A percentile compares a stretch with the other conserved stretches of the same genome.
phyloP scores from a whole-genome alignment of 2,888 invertebrate genomes.

The Catocala nupta region DNA sequence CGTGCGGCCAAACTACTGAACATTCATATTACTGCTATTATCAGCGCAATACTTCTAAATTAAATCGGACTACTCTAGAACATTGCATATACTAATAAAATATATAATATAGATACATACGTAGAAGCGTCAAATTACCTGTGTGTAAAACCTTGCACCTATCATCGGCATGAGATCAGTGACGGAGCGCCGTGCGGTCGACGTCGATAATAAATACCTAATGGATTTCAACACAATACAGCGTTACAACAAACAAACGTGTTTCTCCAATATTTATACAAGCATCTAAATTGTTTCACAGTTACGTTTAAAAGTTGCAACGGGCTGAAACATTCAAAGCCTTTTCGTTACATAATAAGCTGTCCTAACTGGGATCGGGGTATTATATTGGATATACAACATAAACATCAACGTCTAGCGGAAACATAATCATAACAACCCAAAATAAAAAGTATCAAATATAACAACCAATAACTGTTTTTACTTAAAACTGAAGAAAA shows the following conservation, averaged over 20 bases:
- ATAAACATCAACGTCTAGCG: slow-evolving; percentile 30
- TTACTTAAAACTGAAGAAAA: slow-evolving; percentile 27
- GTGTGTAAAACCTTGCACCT: slow-evolving; percentile 98
- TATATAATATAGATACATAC: neutral
- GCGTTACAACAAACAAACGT: slow-evolving; percentile 29
- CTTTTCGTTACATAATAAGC: slow-evolving; percentile 24
- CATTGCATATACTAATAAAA: too few species aligned
- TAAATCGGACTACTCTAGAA: too few species aligned
- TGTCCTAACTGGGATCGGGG: slow-evolving; percentile 20
- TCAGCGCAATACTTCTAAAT: too few species aligned
- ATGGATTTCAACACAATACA: slow-evolving; percentile 45
- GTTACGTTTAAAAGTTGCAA: slow-evolving; percentile 20
- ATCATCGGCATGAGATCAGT: slow-evolving; percentile 99
- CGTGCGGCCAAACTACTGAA: neutral
- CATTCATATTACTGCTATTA: too few species aligned
- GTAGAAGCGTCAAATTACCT: slow-evolving; percentile 85
- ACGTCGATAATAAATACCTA: slow-evolving; percentile 92
- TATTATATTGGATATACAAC: slow-evolving; percentile 12
- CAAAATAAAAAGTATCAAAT: slow-evolving; percentile 20
- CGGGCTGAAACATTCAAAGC: slow-evolving; percentile 39
- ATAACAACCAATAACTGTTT: slow-evolving; percentile 31
- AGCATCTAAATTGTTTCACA: slow-evolving; percentile 18
- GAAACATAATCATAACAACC: slow-evolving; percentile 15
- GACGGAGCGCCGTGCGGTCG: slow-evolving; percentile 91
- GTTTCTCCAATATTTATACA: slow-evolving; percentile 15